phyloP scores from a whole-genome alignment of 2,797 vertebrate species.

The Oceanodroma leucorhoa region DNA sequence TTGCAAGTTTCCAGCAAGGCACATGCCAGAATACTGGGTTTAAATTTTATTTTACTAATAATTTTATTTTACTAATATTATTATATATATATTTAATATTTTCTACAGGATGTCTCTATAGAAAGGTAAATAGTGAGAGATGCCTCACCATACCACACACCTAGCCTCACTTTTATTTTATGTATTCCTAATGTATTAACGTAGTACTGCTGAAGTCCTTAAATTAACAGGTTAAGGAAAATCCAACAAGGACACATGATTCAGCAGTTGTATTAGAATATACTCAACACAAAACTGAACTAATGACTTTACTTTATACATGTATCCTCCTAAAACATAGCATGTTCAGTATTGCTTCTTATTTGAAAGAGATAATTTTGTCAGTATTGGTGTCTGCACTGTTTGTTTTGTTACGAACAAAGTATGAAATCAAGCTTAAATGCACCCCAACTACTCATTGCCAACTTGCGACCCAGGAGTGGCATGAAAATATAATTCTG shows the following conservation, averaged over 20 bases:
- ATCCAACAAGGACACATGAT: not conserved
- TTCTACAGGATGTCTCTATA: not conserved
- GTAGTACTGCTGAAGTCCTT: not conserved
- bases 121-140: not conserved
- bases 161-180: not conserved
- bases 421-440: not conserved
- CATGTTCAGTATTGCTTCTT: fast-evolving
- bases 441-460: not conserved
- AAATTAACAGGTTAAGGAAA: not conserved
- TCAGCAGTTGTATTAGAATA: not conserved
- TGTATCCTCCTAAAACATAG: not conserved
- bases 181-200: not conserved
- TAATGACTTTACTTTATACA: not conserved
- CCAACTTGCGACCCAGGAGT: not conserved
- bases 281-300: not conserved
- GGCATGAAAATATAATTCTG: not conserved
- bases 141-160: not conserved
- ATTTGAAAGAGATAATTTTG: not conserved
- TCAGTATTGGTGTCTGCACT: not conserved
- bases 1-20: not conserved
- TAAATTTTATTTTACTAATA: not conserved
- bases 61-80: not conserved
- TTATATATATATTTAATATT: not conserved
- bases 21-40: not conserved
- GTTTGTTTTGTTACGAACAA: not conserved